Evolutionary conservation across 2,797 vertebrate genomes (phyloP).

Genomic region (Poeciliopsis infans): DNA sequence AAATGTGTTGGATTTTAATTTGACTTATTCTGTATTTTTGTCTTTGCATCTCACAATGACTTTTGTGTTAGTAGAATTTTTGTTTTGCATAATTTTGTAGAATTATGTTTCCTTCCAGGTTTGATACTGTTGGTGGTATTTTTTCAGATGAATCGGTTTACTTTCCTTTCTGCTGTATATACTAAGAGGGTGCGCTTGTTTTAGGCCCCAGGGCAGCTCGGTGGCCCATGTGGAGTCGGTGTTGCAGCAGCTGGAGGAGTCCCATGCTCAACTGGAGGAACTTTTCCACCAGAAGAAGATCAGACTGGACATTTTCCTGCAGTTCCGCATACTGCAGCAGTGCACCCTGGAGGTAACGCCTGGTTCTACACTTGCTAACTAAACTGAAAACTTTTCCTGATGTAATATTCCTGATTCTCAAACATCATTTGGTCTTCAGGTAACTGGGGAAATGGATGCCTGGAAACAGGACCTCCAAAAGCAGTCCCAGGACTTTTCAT

Average conservation of each 20-base stretch:
- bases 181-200: slow-evolving; percentile 56
- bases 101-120: background rate
- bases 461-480: slow-evolving; percentile 97
- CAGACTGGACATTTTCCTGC: slow-evolving; percentile 94
- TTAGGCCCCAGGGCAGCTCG: slow-evolving; percentile 90
- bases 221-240: slow-evolving; percentile 96
- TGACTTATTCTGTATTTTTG: background rate
- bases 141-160: background rate
- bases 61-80: background rate
- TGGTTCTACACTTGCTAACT: background rate
- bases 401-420: background rate
- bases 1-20: background rate
- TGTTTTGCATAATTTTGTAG: background rate
- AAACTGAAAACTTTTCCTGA: background rate
- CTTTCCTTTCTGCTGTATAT: background rate
- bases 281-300: slow-evolving; percentile 96
- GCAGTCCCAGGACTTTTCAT: slow-evolving; percentile 93
- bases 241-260: slow-evolving; percentile 95
- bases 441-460: slow-evolving; percentile 94
- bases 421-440: slow-evolving; percentile 72
- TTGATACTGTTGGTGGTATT: background rate
- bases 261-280: slow-evolving; percentile 96
- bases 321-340: slow-evolving; percentile 96
- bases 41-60: background rate
- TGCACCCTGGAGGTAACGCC: slow-evolving; percentile 82